A percentile compares a stretch with the other conserved stretches of the same genome.
Conservation (phyloP, 2,888 invertebrate genomes). For the Cheilosia grossa region DNA sequence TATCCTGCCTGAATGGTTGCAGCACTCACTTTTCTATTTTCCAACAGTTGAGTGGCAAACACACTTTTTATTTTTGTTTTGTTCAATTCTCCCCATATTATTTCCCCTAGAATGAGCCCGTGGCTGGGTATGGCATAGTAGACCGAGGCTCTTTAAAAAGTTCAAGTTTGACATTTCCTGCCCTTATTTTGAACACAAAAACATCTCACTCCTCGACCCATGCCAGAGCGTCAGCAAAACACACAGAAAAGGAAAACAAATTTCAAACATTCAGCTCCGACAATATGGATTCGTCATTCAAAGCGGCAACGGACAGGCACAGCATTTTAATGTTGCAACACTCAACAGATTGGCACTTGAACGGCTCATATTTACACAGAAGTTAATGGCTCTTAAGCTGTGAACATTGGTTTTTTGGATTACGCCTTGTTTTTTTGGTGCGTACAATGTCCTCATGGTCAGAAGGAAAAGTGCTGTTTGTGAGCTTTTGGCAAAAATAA, state of each 20-base stretch:
- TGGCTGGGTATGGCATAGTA: not conserved
- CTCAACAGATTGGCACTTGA: conserved; percentile 73
- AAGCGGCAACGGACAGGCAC: conserved; percentile 21
- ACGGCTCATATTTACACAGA: conserved; percentile 70
- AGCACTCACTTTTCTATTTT: conserved; percentile 60
- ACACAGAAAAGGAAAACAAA: conserved; percentile 3
- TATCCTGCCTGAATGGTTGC: conserved; percentile 47
- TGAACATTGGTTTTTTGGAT: conserved; percentile 50
- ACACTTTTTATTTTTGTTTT: not conserved
- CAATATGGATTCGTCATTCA: conserved; percentile 57
- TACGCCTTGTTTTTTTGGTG: conserved; percentile 22
- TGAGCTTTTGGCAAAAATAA: too few species aligned
- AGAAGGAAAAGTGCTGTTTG: not conserved
- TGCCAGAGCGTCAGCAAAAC: not conserved
- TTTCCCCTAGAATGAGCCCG: conserved; percentile 39
- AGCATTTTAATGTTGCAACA: conserved; percentile 66
- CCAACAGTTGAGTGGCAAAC: conserved; percentile 10
- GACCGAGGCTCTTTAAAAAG: conserved; percentile 37
- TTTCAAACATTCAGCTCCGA: conserved; percentile 46
- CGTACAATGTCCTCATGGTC: conserved; percentile 42
- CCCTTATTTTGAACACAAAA: conserved; percentile 61
- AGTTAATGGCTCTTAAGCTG: conserved; percentile 72
- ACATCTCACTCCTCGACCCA: conserved; percentile 41
- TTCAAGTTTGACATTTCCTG: conserved; percentile 73
- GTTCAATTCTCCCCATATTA: not conserved